Evolutionary conservation across 2,888 invertebrate species (phyloP).

Genomic region (Lithophane leautieri): DNA sequence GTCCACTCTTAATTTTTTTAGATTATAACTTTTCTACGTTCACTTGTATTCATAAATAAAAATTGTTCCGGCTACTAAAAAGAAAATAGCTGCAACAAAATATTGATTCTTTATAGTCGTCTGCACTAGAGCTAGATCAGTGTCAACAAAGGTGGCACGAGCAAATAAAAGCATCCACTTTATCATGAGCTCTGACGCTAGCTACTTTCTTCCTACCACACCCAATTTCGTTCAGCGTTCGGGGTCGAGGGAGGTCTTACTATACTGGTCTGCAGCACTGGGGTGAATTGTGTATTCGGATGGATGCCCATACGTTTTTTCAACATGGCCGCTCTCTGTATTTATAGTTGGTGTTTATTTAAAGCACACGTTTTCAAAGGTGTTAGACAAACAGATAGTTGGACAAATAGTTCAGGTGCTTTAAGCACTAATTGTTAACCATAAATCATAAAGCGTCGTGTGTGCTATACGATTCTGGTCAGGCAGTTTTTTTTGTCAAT

Average conservation of each 20-base stretch:
- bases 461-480: background rate
- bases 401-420: background rate
- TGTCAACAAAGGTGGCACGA: slow-evolving; percentile 70
- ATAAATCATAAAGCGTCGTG: background rate
- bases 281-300: slow-evolving; percentile 73
- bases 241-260: slow-evolving; percentile 52
- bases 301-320: slow-evolving; percentile 74
- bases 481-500: background rate
- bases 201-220: slow-evolving; percentile 32
- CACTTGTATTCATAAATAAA: background rate
- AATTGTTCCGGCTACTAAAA: background rate
- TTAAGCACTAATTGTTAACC: background rate
- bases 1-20: background rate
- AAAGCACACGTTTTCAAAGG: slow-evolving; percentile 24
- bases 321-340: slow-evolving; percentile 74
- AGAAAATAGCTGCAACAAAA: background rate
- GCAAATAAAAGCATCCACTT: slow-evolving; percentile 69
- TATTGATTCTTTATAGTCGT: slow-evolving; percentile 42
- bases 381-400: slow-evolving; percentile 14
- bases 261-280: slow-evolving; percentile 61
- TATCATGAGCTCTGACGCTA: slow-evolving; percentile 56
- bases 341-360: slow-evolving; percentile 62
- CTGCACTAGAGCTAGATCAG: slow-evolving; percentile 65
- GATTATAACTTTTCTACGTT: fast-evolving
- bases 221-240: slow-evolving; percentile 24